Base-by-base conservation (phyloP, 2,888 invertebrate species). In the Tenthredo amoena region DNA sequence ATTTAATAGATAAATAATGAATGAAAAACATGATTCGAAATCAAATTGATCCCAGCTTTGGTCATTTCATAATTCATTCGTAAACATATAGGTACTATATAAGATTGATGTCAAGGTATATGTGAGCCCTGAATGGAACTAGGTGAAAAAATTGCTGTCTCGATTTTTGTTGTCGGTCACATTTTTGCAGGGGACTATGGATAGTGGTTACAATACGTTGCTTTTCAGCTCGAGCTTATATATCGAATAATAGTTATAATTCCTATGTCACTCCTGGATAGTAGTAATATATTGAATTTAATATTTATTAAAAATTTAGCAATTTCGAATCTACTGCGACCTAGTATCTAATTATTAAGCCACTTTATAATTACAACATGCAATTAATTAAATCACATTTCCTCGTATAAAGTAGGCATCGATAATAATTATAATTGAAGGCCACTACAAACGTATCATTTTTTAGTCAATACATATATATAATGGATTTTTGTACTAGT, bases 381-480 rank as follows among this genome's bases (percentile, higher is more conserved):
- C 62, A 62, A 62, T 62, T 26, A 37, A 37, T 34, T 71, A 2
- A n/a, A 71, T 71, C 71, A 71, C 34, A 37, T 71, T 71, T n/a
- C 4, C 37, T 34, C 71, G 71, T 71, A 18, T 71, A 37, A 18
- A 71, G 26, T 47, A 76, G 2, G 47, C 50, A 76, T 76, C 47
- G 43, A 26, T n/a, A 58, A 58, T 50, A 50, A 76, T 76, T 76
- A 58, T 55, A 79, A 37, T 58, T 37, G 37, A 79, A 79, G 79
- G 79, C 79, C 79, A 58, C 58, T 79, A 79, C 79, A 58, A 79
- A 79, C 79, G 58, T 79, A 79, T 79, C 55, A 58, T 55, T 79
- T 40, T 37, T 37, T 34, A 26, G n/a, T 71, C 15, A 71, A 71
- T 68, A 68, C 68, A 71, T 71, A 68, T 18, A 34, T 68, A 71